Conservation (phyloP, 2,113 vertebrate species). For the Phrynosoma platyrhinos region DNA sequence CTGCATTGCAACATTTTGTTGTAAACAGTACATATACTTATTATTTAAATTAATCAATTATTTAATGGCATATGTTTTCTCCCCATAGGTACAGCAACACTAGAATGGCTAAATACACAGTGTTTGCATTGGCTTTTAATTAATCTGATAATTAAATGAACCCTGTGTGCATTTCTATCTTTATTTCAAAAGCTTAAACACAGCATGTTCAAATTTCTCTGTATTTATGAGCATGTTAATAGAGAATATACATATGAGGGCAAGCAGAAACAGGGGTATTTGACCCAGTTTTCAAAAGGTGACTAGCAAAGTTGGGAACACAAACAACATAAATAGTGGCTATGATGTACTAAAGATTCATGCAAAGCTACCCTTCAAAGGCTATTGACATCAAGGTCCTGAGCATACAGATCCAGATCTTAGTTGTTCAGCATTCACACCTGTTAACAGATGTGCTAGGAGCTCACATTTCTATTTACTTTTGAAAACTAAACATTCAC, state of each 20-base stretch:
- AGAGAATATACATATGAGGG: background rate
- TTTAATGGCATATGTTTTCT: too few relatives aligned
- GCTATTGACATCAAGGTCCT: background rate
- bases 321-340: too few relatives aligned
- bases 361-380: background rate
- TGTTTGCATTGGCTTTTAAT: background rate
- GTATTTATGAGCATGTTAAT: background rate
- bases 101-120: too few relatives aligned
- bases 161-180: background rate
- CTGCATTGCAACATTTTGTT: too few relatives aligned
- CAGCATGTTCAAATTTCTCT: conserved; percentile 21
- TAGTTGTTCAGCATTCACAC: background rate
- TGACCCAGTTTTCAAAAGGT: too few relatives aligned
- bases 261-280: too few relatives aligned
- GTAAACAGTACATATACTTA: too few relatives aligned
- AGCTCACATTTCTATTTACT: background rate
- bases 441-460: background rate
- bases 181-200: background rate
- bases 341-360: background rate
- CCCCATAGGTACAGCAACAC: too few relatives aligned
- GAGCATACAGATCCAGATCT: background rate
- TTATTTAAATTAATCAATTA: too few relatives aligned
- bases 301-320: too few relatives aligned
- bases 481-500: background rate
- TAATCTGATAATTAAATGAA: background rate